Conservation (phyloP, 2,113 vertebrate species). For the Urocolius indicus region DNA sequence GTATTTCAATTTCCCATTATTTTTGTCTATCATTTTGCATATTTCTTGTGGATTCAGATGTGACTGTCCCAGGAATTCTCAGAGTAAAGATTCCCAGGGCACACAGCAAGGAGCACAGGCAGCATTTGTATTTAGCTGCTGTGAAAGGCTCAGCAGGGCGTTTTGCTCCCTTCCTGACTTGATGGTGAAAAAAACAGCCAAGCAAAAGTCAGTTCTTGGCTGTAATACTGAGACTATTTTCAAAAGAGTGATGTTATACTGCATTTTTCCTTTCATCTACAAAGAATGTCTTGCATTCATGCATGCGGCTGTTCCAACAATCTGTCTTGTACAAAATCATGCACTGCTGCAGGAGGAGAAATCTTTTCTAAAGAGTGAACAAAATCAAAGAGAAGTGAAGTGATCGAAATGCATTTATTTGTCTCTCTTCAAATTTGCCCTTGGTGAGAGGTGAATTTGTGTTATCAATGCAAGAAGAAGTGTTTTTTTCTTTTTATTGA, state of each 20-base stretch:
- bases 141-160: background rate
- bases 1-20: background rate
- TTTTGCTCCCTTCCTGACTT: background rate
- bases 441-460: background rate
- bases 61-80: background rate
- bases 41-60: background rate
- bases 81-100: background rate
- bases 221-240: slow-evolving; percentile 30
- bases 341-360: background rate
- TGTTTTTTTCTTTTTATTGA: background rate
- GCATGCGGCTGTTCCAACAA: background rate
- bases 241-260: slow-evolving; percentile 41
- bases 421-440: background rate
- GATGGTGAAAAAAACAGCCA: slow-evolving; percentile 22
- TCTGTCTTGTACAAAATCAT: background rate
- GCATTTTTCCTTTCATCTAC: slow-evolving; percentile 52
- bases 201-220: slow-evolving; percentile 53
- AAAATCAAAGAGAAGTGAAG: background rate
- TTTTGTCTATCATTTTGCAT: background rate
- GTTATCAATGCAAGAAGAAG: background rate
- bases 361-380: background rate
- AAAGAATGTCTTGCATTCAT: slow-evolving; percentile 20
- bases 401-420: background rate
- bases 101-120: background rate
- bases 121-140: background rate